These are phyloP conservation scores for Eudasyphora cyanicolor DNA, from an alignment of 2,888 invertebrate species.

Conservation along the genomic window DNA sequence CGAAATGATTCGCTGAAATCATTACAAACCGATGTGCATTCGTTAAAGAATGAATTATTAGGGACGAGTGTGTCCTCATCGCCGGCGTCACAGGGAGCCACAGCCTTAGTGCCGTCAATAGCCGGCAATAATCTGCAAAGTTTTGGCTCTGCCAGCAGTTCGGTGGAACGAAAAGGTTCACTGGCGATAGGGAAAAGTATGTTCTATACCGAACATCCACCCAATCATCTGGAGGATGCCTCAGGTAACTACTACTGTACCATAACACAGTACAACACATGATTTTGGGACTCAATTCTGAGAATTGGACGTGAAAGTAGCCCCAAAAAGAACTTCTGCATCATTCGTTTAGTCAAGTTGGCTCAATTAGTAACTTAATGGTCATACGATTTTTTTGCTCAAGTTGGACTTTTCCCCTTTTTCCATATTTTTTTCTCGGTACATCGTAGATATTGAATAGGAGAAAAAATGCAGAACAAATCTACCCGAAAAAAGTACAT, in stretches of 20 bases:
- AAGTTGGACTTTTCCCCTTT: too few species aligned
- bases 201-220: conserved; percentile 80
- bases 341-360: too few species aligned
- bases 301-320: too few species aligned
- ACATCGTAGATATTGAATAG: too few species aligned
- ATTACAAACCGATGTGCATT: conserved; percentile 78
- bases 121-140: conserved; percentile 72
- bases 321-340: too few species aligned
- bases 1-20: conserved; percentile 78
- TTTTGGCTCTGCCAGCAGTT: conserved; percentile 68
- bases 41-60: conserved; percentile 78
- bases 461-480: too few species aligned
- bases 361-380: too few species aligned
- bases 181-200: conserved; percentile 80
- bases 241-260: conserved; percentile 73
- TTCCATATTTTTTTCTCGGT: too few species aligned
- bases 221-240: conserved; percentile 77
- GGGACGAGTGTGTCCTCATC: conserved; percentile 69
- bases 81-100: conserved; percentile 69
- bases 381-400: too few species aligned
- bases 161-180: conserved; percentile 76
- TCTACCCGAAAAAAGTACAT: too few species aligned
- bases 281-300: too few species aligned
- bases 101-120: conserved; percentile 69
- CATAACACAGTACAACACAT: neutral